Percentiles rank a stretch among this genome's conserved stretches.
Evolutionary conservation across 2,113 vertebrate species (phyloP).

Genomic region (Pedetes capensis): DNA sequence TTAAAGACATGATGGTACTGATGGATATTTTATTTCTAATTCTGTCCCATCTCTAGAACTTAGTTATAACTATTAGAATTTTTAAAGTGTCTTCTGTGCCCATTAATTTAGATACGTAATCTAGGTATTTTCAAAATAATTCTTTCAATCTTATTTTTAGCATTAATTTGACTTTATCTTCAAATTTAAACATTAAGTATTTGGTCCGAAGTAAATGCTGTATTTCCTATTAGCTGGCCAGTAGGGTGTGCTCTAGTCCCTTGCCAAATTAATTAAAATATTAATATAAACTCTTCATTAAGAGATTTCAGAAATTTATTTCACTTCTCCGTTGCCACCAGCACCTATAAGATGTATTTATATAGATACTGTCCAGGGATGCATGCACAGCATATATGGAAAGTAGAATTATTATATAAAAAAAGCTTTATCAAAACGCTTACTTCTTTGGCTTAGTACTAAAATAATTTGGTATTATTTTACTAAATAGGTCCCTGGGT

Average conservation of each 20-base stretch:
- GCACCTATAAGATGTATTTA: background rate
- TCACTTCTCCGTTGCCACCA: background rate
- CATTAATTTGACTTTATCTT: background rate
- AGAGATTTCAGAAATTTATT: background rate
- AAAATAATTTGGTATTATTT: background rate
- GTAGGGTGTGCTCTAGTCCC: conserved; percentile 80
- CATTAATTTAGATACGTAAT: background rate
- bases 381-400: background rate
- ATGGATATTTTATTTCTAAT: background rate
- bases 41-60: background rate
- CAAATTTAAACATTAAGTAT: background rate
- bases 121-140: background rate
- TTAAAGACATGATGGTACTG: no score
- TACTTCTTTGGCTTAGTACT: background rate
- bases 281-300: conserved; percentile 8
- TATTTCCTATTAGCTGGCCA: conserved; percentile 70
- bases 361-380: background rate
- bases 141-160: background rate
- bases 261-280: conserved; percentile 70
- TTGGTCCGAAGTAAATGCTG: background rate
- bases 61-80: background rate
- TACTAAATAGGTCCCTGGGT: background rate
- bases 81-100: background rate
- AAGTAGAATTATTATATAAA: background rate
- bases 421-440: background rate